Percentiles rank a stretch among this genome's conserved stretches.
phyloP scores from a whole-genome alignment of 2,888 invertebrate species.

The Ormyrus thymus region DNA sequence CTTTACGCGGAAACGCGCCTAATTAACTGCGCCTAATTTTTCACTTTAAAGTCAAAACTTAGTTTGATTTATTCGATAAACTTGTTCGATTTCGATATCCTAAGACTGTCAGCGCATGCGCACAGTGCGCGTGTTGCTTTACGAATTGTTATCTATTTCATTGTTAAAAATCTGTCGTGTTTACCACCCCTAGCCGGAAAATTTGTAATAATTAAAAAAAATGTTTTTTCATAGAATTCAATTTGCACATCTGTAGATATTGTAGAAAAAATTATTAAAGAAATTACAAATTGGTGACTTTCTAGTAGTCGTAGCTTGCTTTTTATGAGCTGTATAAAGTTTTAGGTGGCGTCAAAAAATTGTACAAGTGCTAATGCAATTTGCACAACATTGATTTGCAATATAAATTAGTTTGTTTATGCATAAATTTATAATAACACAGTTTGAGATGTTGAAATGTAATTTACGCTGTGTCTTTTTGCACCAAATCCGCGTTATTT shows the following conservation, averaged over 20 bases:
- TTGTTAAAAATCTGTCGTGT: too few relatives aligned
- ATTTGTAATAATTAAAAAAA: not conserved
- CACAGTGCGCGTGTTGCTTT: too few relatives aligned
- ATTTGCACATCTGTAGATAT: conserved; percentile 1
- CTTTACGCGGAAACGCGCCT: too few relatives aligned
- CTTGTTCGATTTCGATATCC: too few relatives aligned
- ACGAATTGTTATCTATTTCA: too few relatives aligned
- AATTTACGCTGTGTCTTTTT: too few relatives aligned
- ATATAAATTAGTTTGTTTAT: not conserved
- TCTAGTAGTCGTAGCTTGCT: not conserved
- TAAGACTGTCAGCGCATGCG: too few relatives aligned
- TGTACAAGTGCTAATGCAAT: conserved; percentile 1
- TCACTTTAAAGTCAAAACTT: too few relatives aligned
- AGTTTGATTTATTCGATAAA: too few relatives aligned
- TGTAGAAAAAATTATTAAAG: not conserved
- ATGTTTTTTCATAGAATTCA: not conserved
- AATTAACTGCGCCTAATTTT: too few relatives aligned
- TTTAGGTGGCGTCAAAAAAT: not conserved
- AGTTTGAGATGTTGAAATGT: not conserved
- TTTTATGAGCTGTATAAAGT: not conserved
- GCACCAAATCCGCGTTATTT: too few relatives aligned
- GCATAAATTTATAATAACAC: conserved; percentile 1
- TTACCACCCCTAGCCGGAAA: not conserved
- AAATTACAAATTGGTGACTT: not conserved
- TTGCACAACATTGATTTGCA: conserved; percentile 5